These are phyloP conservation scores for Petrolisthes manimaculis DNA, from an alignment of 2,888 invertebrate species.

Conservation along the genomic window DNA sequence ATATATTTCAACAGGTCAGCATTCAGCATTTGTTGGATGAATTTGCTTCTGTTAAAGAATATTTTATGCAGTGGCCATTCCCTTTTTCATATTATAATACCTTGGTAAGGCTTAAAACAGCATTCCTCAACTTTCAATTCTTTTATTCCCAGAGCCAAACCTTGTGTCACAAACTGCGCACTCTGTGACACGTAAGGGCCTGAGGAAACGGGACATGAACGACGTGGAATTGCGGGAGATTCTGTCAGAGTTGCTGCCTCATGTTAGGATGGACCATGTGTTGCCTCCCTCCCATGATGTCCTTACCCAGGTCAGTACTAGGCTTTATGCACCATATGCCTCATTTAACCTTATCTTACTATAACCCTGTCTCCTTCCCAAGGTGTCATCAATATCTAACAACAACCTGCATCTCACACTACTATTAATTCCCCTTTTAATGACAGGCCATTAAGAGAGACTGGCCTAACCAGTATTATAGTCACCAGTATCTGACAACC, in stretches of 20 bases:
- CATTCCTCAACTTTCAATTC: not conserved
- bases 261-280: slow-evolving; percentile 90
- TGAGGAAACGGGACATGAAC: slow-evolving; percentile 77
- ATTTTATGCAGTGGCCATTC: not conserved
- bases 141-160: slow-evolving; percentile 81
- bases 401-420: not conserved
- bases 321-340: not conserved
- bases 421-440: not conserved
- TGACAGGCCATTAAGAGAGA: too few relatives aligned
- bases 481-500: too few relatives aligned
- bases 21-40: not conserved
- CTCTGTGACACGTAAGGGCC: slow-evolving; percentile 86
- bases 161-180: slow-evolving; percentile 92
- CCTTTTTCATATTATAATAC: not conserved
- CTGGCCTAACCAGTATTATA: too few relatives aligned
- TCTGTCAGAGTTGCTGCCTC: slow-evolving; percentile 84
- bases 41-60: not conserved
- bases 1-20: slow-evolving; percentile 1
- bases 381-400: not conserved
- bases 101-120: not conserved
- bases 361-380: not conserved
- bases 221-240: slow-evolving; percentile 89
- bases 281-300: slow-evolving; percentile 86
- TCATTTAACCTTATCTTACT: not conserved
- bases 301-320: slow-evolving; percentile 70